Evolutionary conservation across 92 coral and sea anemone genomes (phyloP).

Genomic region (Muricea muricata): DNA sequence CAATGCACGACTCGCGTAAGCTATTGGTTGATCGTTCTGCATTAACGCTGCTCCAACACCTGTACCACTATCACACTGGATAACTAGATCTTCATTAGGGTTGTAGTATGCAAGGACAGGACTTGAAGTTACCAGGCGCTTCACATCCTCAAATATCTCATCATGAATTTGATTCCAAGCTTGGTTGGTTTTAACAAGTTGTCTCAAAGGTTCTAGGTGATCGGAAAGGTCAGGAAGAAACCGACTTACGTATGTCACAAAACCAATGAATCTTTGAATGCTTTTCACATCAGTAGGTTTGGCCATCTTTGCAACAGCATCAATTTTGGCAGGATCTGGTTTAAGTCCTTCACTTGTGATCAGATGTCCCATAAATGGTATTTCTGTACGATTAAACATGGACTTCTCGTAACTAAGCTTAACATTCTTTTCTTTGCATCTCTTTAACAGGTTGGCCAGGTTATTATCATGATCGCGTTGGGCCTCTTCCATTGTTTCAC

Average conservation of each 20-base stretch:
- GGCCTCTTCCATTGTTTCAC: constrained; percentile 10
- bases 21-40: constrained; percentile 38
- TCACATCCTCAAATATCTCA: constrained; percentile 18
- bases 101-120: constrained; percentile 48
- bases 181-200: constrained; percentile 14
- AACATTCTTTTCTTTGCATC: constrained; percentile 25
- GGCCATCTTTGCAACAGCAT: constrained; percentile 43
- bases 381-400: neutral
- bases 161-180: constrained; percentile 40
- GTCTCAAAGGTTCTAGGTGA: constrained; percentile 17
- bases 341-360: constrained; percentile 37
- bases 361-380: constrained; percentile 50
- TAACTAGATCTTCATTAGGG: constrained; percentile 26
- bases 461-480: constrained; percentile 32
- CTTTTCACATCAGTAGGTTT: constrained; percentile 25
- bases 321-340: constrained; percentile 39
- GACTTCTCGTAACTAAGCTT: constrained; percentile 42
- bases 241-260: constrained; percentile 31
- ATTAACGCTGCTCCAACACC: constrained; percentile 52
- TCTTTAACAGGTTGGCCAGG: constrained; percentile 18
- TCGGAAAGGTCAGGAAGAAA: constrained; percentile 50
- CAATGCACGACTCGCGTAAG: constrained; percentile 30
- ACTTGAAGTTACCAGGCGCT: constrained; percentile 14
- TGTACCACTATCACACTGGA: constrained; percentile 38
- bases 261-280: constrained; percentile 34